Percentiles rank a stretch among this genome's conserved stretches.
phyloP scores from a whole-genome alignment of 53 echinoderm and acorn worm species.

The Holothuria leucospilota region DNA sequence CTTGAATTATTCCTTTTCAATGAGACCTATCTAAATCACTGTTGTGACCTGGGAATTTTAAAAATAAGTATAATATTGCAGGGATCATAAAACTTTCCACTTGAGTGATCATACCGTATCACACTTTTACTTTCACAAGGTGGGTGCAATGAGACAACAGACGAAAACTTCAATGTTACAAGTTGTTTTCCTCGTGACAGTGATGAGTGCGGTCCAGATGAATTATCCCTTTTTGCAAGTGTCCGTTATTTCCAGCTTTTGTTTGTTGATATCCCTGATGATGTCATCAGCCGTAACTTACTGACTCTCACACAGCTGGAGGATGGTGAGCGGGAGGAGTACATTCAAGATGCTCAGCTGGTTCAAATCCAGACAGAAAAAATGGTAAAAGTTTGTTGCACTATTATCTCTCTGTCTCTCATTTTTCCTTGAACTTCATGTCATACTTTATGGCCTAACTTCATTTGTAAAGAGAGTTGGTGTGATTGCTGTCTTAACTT shows the following conservation, averaged over 20 bases:
- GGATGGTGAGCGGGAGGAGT: conserved; percentile 57
- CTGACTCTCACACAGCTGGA: conserved; percentile 67
- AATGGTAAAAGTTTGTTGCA: conserved; percentile 45
- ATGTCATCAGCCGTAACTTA: conserved; percentile 70
- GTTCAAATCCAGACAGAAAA: conserved; percentile 63
- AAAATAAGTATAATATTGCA: too few relatives aligned
- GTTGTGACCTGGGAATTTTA: too few relatives aligned
- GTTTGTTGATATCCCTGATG: conserved; percentile 65
- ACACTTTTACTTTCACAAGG: too few relatives aligned
- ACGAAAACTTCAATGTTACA: not conserved
- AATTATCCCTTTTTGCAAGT: conserved; percentile 64
- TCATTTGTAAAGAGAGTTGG: not conserved
- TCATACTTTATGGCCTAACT: not conserved
- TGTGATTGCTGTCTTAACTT: too few relatives aligned
- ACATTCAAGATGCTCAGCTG: conserved; percentile 62
- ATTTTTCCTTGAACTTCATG: not conserved
- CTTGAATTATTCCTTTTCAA: too few relatives aligned
- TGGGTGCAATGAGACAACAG: too few relatives aligned
- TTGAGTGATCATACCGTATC: too few relatives aligned
- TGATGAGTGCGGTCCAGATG: conserved; percentile 59
- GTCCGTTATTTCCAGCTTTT: conserved; percentile 71
- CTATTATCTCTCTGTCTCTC: not conserved
- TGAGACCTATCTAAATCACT: too few relatives aligned
- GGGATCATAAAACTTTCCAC: too few relatives aligned
- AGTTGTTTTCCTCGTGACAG: conserved; percentile 7